Evolutionary conservation across 2,888 invertebrate species (phyloP), one percentile per base, ranked within the genome.

Genomic region (Agapostemon virescens): DNA sequence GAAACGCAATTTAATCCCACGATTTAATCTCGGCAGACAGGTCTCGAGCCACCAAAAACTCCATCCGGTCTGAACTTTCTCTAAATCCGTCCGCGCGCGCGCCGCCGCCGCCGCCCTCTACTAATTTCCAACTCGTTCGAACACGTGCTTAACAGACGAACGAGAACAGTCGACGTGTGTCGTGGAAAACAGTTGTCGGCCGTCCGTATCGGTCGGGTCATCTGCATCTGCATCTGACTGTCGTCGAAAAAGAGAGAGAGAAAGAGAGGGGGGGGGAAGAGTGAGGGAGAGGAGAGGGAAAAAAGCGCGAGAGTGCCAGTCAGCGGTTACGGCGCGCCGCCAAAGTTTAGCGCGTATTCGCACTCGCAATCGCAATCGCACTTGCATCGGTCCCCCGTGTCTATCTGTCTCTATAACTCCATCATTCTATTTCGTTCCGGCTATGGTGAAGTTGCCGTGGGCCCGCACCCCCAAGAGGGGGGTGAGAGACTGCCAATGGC

Each of bases 401-500:
- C 58, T 58, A 58, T 63, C 61, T 36, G 30, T 40, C 42, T n/a
- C 42, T 40, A 17, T 61, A 23, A 30, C 73, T 40, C 40, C n/a
- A 30, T 66, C 23, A 23, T 42, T 69, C 77, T 68, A 42, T 61
- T 72, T 73, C 58, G 40, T 55, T 77, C 49, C n/a, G 26, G 33
- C 52, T 45, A 36, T 20, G 67, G 23, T 52, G 67, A 88, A 87
- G 87, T 88, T 88, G 86, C 86, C 86, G 82, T 80, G 78, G 58
- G 80, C 76, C n/a, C n/a, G n/a, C n/a, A n/a, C n/a, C n/a, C n/a
- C n/a, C 15, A 17, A 3, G 42, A 20, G 82, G 81, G 88, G 88
- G 88, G 83, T 84, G 84, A 85, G 84, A 81, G 87, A 87, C 91
- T 91, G 91, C 77, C 87, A 75, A 85, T 91, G 90, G 90, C 91